phyloP scores from a whole-genome alignment of 2,797 vertebrate genomes.

The Scomberomorus guttatus region DNA sequence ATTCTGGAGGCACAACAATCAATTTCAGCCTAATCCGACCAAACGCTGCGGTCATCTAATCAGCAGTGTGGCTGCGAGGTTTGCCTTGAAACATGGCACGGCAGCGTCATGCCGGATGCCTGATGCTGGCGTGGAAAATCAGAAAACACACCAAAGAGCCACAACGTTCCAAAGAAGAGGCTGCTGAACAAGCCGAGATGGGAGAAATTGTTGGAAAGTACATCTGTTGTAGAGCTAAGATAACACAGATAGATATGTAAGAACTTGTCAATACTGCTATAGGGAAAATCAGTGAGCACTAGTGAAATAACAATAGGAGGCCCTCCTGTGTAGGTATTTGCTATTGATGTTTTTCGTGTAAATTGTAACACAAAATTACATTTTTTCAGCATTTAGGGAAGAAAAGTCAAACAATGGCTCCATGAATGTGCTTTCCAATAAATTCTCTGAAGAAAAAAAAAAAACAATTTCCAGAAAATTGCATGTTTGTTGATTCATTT shows the following conservation, averaged over 20 bases:
- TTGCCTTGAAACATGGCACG: conserved; percentile 23
- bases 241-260: conserved; percentile 16
- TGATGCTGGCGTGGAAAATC: conserved; percentile 6
- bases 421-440: not conserved
- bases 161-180: conserved; percentile 6
- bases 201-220: not conserved
- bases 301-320: not conserved
- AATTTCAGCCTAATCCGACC: conserved; percentile 51
- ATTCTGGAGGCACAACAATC: conserved; percentile 70
- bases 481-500: not conserved
- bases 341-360: not conserved
- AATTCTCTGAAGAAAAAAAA: not conserved
- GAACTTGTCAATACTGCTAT: not conserved
- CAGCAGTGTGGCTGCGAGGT: conserved; percentile 18
- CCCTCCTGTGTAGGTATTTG: not conserved
- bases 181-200: not conserved
- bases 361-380: not conserved
- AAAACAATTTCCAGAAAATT: not conserved
- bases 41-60: conserved; percentile 39
- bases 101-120: not conserved
- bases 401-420: not conserved
- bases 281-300: not conserved
- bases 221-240: not conserved
- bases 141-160: conserved; percentile 5
- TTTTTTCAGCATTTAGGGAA: too few relatives aligned